Evolutionary conservation across 2,797 vertebrate genomes (phyloP), one percentile per base, ranked within the genome.

Genomic region (Acropternis orthonyx): DNA sequence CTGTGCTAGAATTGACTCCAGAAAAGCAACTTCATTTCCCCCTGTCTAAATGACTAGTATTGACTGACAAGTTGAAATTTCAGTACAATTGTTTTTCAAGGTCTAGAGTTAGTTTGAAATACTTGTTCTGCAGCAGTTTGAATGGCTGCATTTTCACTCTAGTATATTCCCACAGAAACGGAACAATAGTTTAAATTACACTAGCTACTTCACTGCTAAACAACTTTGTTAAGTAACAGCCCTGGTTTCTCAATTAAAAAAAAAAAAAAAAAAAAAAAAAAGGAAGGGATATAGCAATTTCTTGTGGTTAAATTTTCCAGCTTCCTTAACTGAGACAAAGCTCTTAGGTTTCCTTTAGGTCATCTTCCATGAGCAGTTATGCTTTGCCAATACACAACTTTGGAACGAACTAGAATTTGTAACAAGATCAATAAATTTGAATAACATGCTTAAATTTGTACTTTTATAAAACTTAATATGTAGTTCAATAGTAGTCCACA

Each of bases 171-270:
- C 52, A 77, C 28, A 80, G 88, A 82, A 85, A 1, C 34, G 77
- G 41, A 89, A 80, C 52, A 89, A 76, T 55, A 46, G 12, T 83
- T 83, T 83, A 85, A 93, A 94, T 91, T 89, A 56, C 59, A 59
- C 28, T 41, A 59, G 46, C 41, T 87, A 54, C 62, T 82, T 87
- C 52, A 49, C 39, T 87, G 63, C 39, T 85, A 67, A 93, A 79
- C 11, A 28, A 22, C 46, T 92, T 77, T 41, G 23, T 13, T 78
- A 69, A 79, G 59, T 85, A 82, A 69, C 22, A 92, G 19, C 9
- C 6, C 11, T 72, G 6, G 12, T 78, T 84, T 15, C 21, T 81
- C 6, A 52, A 46, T n/a, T n/a, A 46, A 46, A 54, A 75, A 71
- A 61, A 49, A 49, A 15, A 49, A 23, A 46, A 46, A 46, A 54